Conservation (phyloP, 2,113 vertebrate genomes). For the Spilogale gracilis region DNA sequence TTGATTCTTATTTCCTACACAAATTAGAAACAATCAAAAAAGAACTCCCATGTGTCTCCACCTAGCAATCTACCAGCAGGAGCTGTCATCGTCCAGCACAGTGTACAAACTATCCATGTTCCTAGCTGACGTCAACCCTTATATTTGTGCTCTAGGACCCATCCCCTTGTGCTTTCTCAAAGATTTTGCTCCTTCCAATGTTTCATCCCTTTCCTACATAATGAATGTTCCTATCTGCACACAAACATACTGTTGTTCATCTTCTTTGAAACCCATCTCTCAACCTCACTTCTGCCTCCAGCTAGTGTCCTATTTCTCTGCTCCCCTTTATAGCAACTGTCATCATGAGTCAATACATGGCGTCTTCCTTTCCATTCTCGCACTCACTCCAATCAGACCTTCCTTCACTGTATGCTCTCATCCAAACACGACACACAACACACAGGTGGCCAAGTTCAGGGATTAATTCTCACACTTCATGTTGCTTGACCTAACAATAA, state of each 20-base stretch:
- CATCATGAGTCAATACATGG: rapidly evolving
- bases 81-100: neutral
- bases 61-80: neutral
- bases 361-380: neutral
- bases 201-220: neutral
- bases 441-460: neutral
- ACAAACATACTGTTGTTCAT: neutral
- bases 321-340: neutral
- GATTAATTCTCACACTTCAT: neutral
- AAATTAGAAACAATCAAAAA: neutral
- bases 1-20: neutral
- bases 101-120: rapidly evolving
- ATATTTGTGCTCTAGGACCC: rapidly evolving
- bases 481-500: neutral
- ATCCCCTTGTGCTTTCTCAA: neutral
- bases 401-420: neutral
- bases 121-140: neutral
- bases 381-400: neutral
- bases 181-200: neutral
- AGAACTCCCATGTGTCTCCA: rapidly evolving
- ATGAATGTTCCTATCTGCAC: too few relatives aligned
- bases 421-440: neutral
- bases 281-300: neutral
- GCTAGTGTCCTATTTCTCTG: neutral
- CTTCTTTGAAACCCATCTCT: neutral